These are phyloP conservation scores for Antitype chi DNA, from an alignment of 2,888 invertebrate species.

Conservation along the genomic window DNA sequence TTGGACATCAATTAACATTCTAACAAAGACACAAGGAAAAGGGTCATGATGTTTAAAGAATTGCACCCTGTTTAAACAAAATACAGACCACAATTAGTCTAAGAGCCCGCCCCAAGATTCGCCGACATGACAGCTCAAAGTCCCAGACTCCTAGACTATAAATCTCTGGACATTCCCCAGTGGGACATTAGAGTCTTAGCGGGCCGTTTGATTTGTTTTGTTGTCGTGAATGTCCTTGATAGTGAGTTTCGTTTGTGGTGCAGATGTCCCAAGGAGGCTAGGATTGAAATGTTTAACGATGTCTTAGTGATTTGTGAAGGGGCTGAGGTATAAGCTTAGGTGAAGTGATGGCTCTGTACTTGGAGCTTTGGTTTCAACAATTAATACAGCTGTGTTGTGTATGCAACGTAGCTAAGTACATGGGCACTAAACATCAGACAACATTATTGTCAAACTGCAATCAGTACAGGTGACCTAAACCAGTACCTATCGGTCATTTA, in stretches of 20 bases:
- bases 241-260: conserved; percentile 38
- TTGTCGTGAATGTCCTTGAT: conserved; percentile 39
- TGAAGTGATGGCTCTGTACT: background rate
- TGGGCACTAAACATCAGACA: background rate
- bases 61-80: conserved; percentile 8
- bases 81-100: conserved; percentile 52
- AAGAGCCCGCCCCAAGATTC: conserved; percentile 41
- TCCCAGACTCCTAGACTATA: conserved; percentile 50
- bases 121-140: conserved; percentile 37
- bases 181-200: conserved; percentile 50
- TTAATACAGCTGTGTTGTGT: no score
- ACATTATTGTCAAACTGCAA: no score
- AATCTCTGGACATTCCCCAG: conserved; percentile 53
- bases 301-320: background rate
- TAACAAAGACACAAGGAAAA: conserved; percentile 19
- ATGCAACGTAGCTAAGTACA: background rate
- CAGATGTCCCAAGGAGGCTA: conserved; percentile 11
- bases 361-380: background rate
- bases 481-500: background rate
- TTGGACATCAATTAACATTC: background rate
- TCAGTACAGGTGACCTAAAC: background rate
- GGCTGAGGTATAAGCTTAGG: background rate
- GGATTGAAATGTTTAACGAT: conserved; percentile 31
- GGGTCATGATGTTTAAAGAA: conserved; percentile 9
- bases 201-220: conserved; percentile 57